Evolutionary conservation across 2,888 invertebrate species (phyloP).

Genomic region (Mesorhabditis belari): DNA sequence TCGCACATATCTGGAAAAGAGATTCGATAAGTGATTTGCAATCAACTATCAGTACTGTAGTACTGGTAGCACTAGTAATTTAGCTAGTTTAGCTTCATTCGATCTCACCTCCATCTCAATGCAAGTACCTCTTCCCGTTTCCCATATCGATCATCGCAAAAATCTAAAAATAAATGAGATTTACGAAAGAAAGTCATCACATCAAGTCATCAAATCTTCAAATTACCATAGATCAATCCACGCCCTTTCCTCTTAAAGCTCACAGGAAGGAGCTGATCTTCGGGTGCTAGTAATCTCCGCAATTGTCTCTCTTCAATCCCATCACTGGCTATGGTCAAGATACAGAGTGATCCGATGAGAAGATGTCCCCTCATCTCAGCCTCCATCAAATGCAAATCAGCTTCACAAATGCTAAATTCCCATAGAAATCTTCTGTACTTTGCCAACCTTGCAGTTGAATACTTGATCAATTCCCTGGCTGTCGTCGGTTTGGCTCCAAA

Average conservation of each 20-base stretch:
- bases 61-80: background rate
- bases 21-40: conserved; percentile 7
- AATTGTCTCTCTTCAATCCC: conserved; percentile 3
- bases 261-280: background rate
- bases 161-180: conserved; percentile 10
- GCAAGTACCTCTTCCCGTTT: background rate
- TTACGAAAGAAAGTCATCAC: background rate
- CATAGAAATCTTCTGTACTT: background rate
- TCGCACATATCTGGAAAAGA: conserved; percentile 8
- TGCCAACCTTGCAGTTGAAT: background rate
- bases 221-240: background rate
- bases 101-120: conserved; percentile 6
- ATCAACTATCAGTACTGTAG: too few relatives aligned
- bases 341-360: conserved; percentile 18
- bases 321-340: conserved; percentile 10
- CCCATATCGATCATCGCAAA: conserved; percentile 17
- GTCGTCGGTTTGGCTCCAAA: background rate
- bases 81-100: background rate
- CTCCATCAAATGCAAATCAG: conserved; percentile 25
- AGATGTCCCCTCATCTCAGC: conserved; percentile 21
- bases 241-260: background rate
- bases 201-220: background rate
- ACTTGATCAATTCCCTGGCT: background rate
- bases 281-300: background rate
- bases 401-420: conserved; percentile 7